Base-by-base conservation (phyloP, 2,888 invertebrate species). In the Nasonia oneida region DNA sequence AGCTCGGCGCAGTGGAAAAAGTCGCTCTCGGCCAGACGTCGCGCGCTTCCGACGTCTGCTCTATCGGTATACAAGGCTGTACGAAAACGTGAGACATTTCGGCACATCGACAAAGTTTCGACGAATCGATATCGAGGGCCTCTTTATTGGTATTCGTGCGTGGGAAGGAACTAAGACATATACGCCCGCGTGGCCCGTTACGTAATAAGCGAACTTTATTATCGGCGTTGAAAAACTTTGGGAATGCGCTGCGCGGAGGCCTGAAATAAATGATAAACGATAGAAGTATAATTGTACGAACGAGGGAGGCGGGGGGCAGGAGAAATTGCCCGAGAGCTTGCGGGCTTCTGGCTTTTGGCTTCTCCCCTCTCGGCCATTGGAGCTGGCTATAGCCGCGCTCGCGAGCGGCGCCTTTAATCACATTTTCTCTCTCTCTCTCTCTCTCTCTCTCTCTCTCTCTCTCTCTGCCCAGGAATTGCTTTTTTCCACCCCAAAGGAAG, bases 231-330 rank as follows among this genome's bases (percentile, higher is more conserved):
- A 77, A 80, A 81, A 85, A 85, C 47, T 81, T 81, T 85, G 12
- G 81, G 85, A 85, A 77, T 64, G 79, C 15, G 50, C 18, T 12
- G 10, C 73, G 15, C 1, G 47, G 53, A 57, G 73, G 79, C 75
- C 85, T 71, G 74, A 83, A 82, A 86, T 86, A 82, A 86, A 86
- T 86, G 85, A 86, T 86, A 79, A 83, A 86, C 85, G 85, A 86
- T 86, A 86, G 83, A 83, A 86, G 85, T 79, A 83, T 83, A 83
- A 86, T 86, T 86, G 78, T 42, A 42, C 39, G 61, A 71, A 78
- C 23, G 64, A 23, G 53, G 29, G 64, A 18, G 29, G 18, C 14
- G 23, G 57, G 42, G 74, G n/a, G 61, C 12, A 75, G 29, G 50
- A 84, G 84, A 84, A 84, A 84, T 84, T 80, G 80, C 74, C 77